Conservation (phyloP, 2,888 invertebrate genomes). For the Serripes groenlandicus region DNA sequence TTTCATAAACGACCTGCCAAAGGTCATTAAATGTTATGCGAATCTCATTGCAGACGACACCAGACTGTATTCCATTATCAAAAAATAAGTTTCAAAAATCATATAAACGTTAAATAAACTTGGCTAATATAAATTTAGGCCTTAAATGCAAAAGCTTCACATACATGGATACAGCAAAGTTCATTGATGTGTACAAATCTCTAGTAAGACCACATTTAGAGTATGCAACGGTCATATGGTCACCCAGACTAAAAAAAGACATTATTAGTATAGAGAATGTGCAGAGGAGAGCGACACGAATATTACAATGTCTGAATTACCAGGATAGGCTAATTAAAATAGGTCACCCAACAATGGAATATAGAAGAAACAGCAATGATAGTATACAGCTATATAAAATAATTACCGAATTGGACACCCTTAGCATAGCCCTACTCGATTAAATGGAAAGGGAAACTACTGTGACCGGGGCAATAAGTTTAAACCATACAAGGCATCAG, state of each 20-base stretch:
- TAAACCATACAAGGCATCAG: no score
- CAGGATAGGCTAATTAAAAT: no score
- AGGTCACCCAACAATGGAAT: no score
- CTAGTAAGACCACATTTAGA: slow-evolving; percentile 31
- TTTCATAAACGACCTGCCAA: not conserved
- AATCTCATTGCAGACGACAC: not conserved
- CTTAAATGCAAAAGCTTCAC: slow-evolving; percentile 30
- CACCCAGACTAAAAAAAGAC: slow-evolving; percentile 28
- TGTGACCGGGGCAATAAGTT: no score
- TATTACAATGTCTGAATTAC: slow-evolving; percentile 18
- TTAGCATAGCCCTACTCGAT: no score
- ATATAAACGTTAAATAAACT: slow-evolving; percentile 14
- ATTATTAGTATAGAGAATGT: slow-evolving; percentile 21
- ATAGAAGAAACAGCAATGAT: no score
- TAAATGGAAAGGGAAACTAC: no score
- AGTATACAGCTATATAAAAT: no score
- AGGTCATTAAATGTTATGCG: not conserved
- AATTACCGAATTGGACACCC: no score
- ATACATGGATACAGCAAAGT: slow-evolving; percentile 30
- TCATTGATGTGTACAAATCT: slow-evolving; percentile 32
- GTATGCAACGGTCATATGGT: slow-evolving; percentile 29
- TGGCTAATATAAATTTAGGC: slow-evolving; percentile 27
- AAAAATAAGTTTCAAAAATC: not conserved
- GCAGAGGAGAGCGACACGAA: slow-evolving; percentile 29
- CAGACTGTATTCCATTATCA: not conserved